These are phyloP conservation scores for Cynopterus sphinx DNA, from an alignment of 2,797 vertebrate genomes.

Conservation along the genomic window DNA sequence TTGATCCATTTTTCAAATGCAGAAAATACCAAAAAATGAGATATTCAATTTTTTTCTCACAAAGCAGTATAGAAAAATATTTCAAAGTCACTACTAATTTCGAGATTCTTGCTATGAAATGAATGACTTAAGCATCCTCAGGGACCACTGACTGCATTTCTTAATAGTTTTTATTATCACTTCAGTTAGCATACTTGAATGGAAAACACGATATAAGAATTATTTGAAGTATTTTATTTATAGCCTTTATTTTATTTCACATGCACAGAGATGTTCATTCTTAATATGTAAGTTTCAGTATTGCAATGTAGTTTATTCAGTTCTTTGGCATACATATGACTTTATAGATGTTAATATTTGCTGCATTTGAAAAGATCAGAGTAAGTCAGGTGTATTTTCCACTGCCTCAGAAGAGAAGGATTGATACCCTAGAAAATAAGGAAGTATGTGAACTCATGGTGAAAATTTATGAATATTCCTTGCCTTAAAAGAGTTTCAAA, in stretches of 20 bases:
- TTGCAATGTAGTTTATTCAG: neutral
- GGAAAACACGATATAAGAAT: neutral
- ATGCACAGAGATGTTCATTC: neutral
- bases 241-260: neutral
- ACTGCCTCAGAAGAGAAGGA: neutral
- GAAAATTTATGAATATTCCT: neutral
- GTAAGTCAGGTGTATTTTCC: neutral
- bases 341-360: neutral
- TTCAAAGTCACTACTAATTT: neutral
- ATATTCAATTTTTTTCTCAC: neutral
- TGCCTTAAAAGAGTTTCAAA: neutral
- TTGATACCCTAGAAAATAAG: neutral
- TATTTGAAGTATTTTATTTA: neutral
- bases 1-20: neutral
- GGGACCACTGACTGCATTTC: neutral
- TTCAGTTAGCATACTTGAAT: neutral
- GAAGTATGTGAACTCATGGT: neutral
- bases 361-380: neutral
- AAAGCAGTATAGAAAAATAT: neutral
- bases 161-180: neutral
- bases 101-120: conserved; percentile 4
- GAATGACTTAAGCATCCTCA: neutral
- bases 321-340: neutral
- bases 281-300: neutral
- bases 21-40: neutral